These are phyloP conservation scores for Listronotus bonariensis DNA, from an alignment of 1,140 invertebrate species.

Conservation along the genomic window DNA sequence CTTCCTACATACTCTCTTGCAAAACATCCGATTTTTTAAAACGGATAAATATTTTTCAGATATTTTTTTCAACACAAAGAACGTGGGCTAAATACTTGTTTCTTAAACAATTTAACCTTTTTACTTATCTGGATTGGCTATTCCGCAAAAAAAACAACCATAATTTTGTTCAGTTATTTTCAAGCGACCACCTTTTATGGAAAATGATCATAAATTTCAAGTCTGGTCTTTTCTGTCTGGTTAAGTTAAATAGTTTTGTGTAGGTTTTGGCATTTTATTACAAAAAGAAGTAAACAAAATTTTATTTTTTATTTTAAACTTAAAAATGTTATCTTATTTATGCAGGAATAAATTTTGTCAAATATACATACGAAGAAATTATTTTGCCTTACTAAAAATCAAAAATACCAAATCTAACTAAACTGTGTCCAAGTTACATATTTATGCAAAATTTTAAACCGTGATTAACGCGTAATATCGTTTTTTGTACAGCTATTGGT, in stretches of 20 bases:
- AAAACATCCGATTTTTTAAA: conserved; percentile 17
- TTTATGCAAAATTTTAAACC: no score
- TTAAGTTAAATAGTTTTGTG: conserved; percentile 17
- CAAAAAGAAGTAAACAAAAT: neutral
- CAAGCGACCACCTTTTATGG: conserved; percentile 14
- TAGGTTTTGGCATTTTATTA: conserved; percentile 19
- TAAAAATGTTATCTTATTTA: no score
- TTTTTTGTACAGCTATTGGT: no score
- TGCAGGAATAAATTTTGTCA: no score
- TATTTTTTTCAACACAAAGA: conserved; percentile 11
- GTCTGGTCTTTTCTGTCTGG: conserved; percentile 3
- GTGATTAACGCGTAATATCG: no score
- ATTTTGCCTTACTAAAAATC: no score
- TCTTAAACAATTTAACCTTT: conserved; percentile 19
- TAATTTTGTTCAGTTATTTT: conserved; percentile 19
- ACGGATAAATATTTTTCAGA: conserved; percentile 14
- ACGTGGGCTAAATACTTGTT: conserved; percentile 19
- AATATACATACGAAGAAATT: no score
- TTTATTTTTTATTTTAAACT: neutral
- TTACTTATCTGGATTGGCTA: conserved; percentile 23
- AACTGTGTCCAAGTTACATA: no score
- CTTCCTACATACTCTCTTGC: conserved; percentile 26
- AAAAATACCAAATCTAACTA: no score
- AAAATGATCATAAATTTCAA: conserved; percentile 16
- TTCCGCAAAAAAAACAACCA: conserved; percentile 17